Conservation (phyloP, 2,888 invertebrate genomes). For the Agriopis aurantiaria region DNA sequence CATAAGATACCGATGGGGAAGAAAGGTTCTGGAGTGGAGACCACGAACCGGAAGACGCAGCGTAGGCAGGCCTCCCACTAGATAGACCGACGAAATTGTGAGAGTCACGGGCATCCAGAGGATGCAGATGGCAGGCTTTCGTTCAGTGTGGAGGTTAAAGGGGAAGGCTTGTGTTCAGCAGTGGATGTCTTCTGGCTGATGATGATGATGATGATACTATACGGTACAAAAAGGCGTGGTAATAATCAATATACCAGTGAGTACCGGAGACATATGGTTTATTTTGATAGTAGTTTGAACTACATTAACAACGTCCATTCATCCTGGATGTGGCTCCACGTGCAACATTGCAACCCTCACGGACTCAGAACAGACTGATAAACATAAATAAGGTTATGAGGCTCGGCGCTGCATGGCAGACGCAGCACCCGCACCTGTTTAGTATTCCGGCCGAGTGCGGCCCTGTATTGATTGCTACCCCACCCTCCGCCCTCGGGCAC, state of each 20-base stretch:
- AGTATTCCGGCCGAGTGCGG: slow-evolving; percentile 87
- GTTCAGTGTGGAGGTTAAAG: no score
- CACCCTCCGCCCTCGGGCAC: slow-evolving; percentile 62
- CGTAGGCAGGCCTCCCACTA: no score
- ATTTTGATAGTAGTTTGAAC: neutral
- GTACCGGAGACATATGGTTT: neutral
- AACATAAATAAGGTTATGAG: slow-evolving; percentile 39
- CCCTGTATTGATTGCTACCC: slow-evolving; percentile 89
- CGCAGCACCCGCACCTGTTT: slow-evolving; percentile 69
- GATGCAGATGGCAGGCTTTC: no score
- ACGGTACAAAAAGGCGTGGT: neutral
- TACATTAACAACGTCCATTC: slow-evolving; percentile 4
- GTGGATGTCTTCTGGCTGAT: neutral
- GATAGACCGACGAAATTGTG: no score
- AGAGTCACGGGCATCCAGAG: no score
- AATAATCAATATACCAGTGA: neutral
- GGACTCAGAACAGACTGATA: slow-evolving; percentile 29
- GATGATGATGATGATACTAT: neutral
- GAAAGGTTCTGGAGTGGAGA: no score
- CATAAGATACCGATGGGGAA: no score
- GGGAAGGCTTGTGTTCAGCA: no score
- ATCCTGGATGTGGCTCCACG: neutral
- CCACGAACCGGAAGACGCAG: no score
- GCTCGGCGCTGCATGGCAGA: slow-evolving; percentile 38
- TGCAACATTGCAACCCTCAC: slow-evolving; percentile 19